phyloP scores from a whole-genome alignment of 1,140 invertebrate genomes.

The Neodiprion pinetum region DNA sequence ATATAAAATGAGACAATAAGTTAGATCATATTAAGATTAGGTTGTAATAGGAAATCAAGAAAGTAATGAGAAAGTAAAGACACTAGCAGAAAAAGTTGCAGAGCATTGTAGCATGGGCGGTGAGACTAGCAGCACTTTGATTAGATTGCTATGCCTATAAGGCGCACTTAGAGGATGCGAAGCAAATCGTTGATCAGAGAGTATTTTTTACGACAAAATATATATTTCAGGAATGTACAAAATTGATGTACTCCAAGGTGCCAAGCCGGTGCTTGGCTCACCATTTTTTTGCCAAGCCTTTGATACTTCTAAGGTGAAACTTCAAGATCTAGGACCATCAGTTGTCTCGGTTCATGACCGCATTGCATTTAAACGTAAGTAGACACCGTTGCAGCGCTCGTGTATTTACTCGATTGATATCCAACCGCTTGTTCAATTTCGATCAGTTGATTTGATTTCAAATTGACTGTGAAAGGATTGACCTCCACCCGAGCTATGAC shows the following conservation, averaged over 20 bases:
- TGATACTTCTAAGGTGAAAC: slow-evolving; percentile 81
- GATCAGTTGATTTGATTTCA: neutral
- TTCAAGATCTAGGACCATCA: slow-evolving; percentile 77
- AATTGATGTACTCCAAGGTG: slow-evolving; percentile 90
- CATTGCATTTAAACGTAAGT: slow-evolving; percentile 82
- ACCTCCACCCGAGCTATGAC: neutral
- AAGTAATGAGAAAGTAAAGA: too few species aligned
- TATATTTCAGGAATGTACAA: slow-evolving; percentile 70
- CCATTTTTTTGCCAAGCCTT: slow-evolving; percentile 96
- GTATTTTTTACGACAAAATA: neutral
- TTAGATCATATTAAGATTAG: too few species aligned
- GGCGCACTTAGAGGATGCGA: too few species aligned
- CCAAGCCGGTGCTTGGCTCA: slow-evolving; percentile 90
- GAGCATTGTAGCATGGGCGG: too few species aligned
- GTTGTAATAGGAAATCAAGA: too few species aligned
- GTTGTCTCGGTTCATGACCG: slow-evolving; percentile 84
- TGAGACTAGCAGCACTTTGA: too few species aligned
- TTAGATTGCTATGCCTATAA: too few species aligned
- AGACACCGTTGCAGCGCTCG: slow-evolving; percentile 22
- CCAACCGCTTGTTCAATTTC: neutral
- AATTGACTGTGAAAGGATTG: neutral
- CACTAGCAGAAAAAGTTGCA: too few species aligned
- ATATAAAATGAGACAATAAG: too few species aligned
- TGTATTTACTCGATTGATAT: slow-evolving; percentile 10
- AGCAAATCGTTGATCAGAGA: neutral